A percentile compares a stretch with the other conserved stretches of the same genome.
Evolutionary conservation across 37 sponge, comb jelly and placozoan species (phyloP).

Genomic region (Oscarella lobularis): DNA sequence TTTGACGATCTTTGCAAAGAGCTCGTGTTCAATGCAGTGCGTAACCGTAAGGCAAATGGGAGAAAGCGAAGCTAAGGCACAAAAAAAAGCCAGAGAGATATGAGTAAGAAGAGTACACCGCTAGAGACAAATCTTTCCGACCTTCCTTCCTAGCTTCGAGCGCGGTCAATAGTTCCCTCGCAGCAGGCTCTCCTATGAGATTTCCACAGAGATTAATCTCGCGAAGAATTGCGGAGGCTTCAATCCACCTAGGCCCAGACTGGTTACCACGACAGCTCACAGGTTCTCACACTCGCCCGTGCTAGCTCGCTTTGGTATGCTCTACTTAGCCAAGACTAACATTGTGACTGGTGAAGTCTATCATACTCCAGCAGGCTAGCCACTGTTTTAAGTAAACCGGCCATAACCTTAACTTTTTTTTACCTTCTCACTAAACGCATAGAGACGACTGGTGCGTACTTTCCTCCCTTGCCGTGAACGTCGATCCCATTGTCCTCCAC

Average conservation of each 20-base stretch:
- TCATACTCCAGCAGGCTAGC: too few relatives aligned
- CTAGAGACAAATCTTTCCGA: too few relatives aligned
- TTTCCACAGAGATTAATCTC: not conserved
- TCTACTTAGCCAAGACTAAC: too few relatives aligned
- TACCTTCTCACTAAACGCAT: not conserved
- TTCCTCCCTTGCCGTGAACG: not conserved
- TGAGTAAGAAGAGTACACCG: too few relatives aligned
- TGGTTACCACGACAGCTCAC: too few relatives aligned
- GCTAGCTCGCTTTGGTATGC: too few relatives aligned
- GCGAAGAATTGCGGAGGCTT: not conserved
- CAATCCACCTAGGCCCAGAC: not conserved
- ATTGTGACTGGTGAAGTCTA: too few relatives aligned
- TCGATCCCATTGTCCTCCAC: not conserved
- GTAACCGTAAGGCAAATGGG: not conserved
- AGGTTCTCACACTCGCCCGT: too few relatives aligned
- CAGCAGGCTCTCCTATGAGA: not conserved
- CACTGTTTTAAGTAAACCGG: too few relatives aligned
- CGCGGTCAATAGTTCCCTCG: not conserved
- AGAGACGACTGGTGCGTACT: not conserved
- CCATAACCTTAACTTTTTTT: too few relatives aligned
- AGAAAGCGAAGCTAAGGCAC: not conserved
- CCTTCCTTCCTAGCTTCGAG: constrained; percentile 1
- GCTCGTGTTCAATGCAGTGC: not conserved
- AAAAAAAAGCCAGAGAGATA: too few relatives aligned
- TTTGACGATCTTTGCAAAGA: not conserved